Evolutionary conservation across 2,113 vertebrate genomes (phyloP), one percentile per base, ranked within the genome.

Genomic region (Notiomystis cincta): DNA sequence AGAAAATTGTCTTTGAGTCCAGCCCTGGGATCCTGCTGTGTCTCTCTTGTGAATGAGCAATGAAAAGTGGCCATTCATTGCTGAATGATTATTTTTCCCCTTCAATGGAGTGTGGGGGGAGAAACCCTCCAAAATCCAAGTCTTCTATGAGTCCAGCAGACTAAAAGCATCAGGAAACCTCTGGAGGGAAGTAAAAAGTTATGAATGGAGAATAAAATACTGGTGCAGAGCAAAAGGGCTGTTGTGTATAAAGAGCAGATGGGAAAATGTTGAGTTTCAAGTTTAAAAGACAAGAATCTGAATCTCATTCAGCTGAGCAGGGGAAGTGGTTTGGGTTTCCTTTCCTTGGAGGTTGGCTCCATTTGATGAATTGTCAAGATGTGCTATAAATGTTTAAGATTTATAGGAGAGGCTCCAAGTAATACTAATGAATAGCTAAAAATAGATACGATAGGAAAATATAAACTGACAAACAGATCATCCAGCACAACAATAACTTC

Each of bases 201-300:
- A 95, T 96, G 95, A 96, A 97, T 94, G 96, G 94, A 95, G 95
- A 97, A 93, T 92, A 95, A 96, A 95, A 91, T 80, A 95, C 58
- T 77, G 84, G 65, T 93, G 69, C 13, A 28, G 87, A 89, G 76
- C 84, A 75, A 83, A 93, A 96, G 86, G 90, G 71, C 90, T 93
- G 93, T 91, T 96, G 84, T 82, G 61, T 91, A 90, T 95, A 80
- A 92, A 95, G 87, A 95, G 85, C 96, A 97, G 96, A 97, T 97
- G 95, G 94, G 88, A 97, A 97, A 96, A 97, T 54, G 90, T 96
- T 93, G 93, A 92, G 91, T 95, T 92, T 96, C 94, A 86, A 96
- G 89, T 93, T 95, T 88, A 95, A 97, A 96, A 95, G 82, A 93
- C 87, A 87, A 81, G 93, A 58, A 89, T 93, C 94, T 90, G 93